Conservation (phyloP, 2,113 vertebrate species). For the cattle (Bos taurus) region ARS-UCD2.0 NC_037343.1:728001-728500, state of each 20-base stretch:
- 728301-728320: neutral
- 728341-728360: neutral
- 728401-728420: neutral
- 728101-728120: fast-evolving
- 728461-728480: neutral
- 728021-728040: neutral
- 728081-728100: neutral
- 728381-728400: neutral
- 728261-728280: neutral
- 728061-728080: neutral
- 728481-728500: neutral
- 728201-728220: neutral
- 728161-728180: neutral
- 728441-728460: neutral
- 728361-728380: neutral
- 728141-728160: neutral
- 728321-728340: neutral
- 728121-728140: neutral
- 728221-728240: neutral
- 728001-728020: neutral
- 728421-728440: neutral
- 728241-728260: neutral
- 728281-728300: neutral
- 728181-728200: fast-evolving
- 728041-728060: neutral